Conservation (phyloP, 1,140 invertebrate genomes). For the Camponotus floridanus region DNA sequence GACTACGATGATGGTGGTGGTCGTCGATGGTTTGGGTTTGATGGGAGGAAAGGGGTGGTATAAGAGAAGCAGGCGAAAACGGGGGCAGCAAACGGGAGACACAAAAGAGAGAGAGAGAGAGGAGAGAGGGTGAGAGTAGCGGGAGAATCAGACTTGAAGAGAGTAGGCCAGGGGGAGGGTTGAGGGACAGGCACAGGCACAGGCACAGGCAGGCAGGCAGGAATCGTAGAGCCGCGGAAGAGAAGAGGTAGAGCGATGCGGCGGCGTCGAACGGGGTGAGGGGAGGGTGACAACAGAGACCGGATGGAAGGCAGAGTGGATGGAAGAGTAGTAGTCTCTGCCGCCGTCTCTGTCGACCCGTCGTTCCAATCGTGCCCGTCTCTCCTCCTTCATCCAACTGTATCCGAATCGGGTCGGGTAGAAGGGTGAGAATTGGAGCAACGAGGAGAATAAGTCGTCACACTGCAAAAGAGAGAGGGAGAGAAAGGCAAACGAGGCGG, state of each 20-base stretch:
- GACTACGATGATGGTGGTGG: constrained; percentile 66
- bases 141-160: constrained; percentile 51
- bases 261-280: constrained; percentile 37
- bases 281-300: constrained; percentile 79
- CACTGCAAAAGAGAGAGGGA: constrained; percentile 29
- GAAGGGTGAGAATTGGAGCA: constrained; percentile 55
- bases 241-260: constrained; percentile 63
- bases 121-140: constrained; percentile 16
- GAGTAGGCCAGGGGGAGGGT: constrained; percentile 50
- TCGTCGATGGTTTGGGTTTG: constrained; percentile 71
- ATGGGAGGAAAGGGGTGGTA: constrained; percentile 23
- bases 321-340: constrained; percentile 60
- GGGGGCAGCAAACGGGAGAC: constrained; percentile 23
- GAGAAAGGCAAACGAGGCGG: constrained; percentile 64
- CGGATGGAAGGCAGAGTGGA: constrained; percentile 66
- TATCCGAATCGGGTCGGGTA: constrained; percentile 36
- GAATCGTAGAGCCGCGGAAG: constrained; percentile 70
- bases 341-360: constrained; percentile 49
- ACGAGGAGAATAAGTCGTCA: constrained; percentile 41
- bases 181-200: constrained; percentile 52
- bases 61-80: constrained; percentile 59
- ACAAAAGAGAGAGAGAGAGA: constrained; percentile 6
- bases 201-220: constrained; percentile 61
- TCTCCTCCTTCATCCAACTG: constrained; percentile 46
- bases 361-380: constrained; percentile 50